These are phyloP conservation scores for Sciurus niger DNA, from an alignment of 2,113 vertebrate species.

Conservation along the genomic window DNA sequence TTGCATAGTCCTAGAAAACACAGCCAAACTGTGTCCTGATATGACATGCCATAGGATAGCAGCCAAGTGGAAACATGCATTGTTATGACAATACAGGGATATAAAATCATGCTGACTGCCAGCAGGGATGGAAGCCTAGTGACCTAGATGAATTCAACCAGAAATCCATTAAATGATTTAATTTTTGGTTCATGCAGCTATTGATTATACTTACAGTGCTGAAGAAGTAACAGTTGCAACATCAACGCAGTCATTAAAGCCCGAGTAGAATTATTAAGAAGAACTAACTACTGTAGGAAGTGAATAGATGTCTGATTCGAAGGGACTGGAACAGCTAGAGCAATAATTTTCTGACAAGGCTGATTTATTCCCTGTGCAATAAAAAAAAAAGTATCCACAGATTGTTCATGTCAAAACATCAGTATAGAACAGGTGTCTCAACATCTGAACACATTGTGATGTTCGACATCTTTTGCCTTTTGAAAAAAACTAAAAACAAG, in stretches of 20 bases:
- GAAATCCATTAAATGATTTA: slow-evolving; percentile 89
- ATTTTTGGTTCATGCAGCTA: slow-evolving; percentile 87
- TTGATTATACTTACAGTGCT: slow-evolving; percentile 85
- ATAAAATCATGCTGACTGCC: slow-evolving; percentile 83
- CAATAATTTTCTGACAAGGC: slow-evolving; percentile 85
- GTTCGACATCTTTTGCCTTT: slow-evolving; percentile 67
- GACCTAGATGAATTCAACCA: slow-evolving; percentile 88
- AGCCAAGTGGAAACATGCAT: slow-evolving; percentile 75
- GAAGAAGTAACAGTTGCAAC: slow-evolving; percentile 61
- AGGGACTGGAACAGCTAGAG: slow-evolving; percentile 85
- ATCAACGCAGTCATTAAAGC: slow-evolving; percentile 74
- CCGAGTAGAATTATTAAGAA: slow-evolving; percentile 86
- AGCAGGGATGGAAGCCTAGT: slow-evolving; percentile 80
- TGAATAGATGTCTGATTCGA: slow-evolving; percentile 83
- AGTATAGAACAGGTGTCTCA: slow-evolving; percentile 80
- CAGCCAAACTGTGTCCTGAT: slow-evolving; percentile 33
- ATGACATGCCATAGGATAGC: slow-evolving; percentile 40
- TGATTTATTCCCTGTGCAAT: slow-evolving; percentile 84
- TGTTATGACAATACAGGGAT: slow-evolving; percentile 81
- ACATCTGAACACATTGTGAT: slow-evolving; percentile 79
- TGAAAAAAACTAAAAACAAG: slow-evolving; percentile 68
- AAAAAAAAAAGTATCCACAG: slow-evolving; percentile 82
- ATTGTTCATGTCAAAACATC: slow-evolving; percentile 87
- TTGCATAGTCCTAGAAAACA: slow-evolving; percentile 52
- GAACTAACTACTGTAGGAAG: slow-evolving; percentile 69